phyloP scores from a whole-genome alignment of 2,113 vertebrate species.

The Phyllopteryx taeniolatus region DNA sequence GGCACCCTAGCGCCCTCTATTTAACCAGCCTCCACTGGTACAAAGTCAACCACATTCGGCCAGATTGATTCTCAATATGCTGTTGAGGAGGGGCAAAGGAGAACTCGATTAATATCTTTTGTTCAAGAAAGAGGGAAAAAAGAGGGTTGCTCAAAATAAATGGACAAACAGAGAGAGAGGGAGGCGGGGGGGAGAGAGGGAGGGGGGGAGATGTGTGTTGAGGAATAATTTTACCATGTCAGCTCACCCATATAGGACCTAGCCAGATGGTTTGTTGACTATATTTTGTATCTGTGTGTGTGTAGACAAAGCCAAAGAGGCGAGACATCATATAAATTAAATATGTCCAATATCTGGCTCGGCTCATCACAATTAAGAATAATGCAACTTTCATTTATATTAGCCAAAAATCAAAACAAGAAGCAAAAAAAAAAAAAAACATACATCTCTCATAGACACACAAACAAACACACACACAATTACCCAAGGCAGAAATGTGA shows the following conservation, averaged over 20 bases:
- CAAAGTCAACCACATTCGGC: not conserved
- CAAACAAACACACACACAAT: constrained; percentile 24
- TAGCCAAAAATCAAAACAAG: constrained; percentile 57
- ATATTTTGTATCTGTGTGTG: constrained; percentile 38
- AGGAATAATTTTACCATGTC: constrained; percentile 60
- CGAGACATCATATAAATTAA: constrained; percentile 99
- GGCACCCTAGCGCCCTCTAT: too few species aligned
- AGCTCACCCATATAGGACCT: constrained; percentile 44
- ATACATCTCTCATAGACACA: not conserved
- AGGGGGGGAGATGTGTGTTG: constrained; percentile 44
- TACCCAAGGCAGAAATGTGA: constrained; percentile 41
- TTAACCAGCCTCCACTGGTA: not conserved
- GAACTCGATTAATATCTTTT: constrained; percentile 60
- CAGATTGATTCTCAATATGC: not conserved
- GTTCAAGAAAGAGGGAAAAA: constrained; percentile 54
- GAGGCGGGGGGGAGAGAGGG: constrained; percentile 4
- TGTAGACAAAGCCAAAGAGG: constrained; percentile 74
- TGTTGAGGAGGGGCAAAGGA: constrained; percentile 29
- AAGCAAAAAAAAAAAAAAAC: constrained; percentile 14
- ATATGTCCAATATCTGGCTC: constrained; percentile 97
- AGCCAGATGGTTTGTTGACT: constrained; percentile 63
- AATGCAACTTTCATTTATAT: constrained; percentile 92
- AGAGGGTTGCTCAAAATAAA: constrained; percentile 31
- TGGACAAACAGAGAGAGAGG: constrained; percentile 33
- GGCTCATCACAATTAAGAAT: constrained; percentile 83